These are phyloP conservation scores for Gasterosteus nipponicus DNA, from an alignment of 2,113 vertebrate species.

Conservation along the genomic window DNA sequence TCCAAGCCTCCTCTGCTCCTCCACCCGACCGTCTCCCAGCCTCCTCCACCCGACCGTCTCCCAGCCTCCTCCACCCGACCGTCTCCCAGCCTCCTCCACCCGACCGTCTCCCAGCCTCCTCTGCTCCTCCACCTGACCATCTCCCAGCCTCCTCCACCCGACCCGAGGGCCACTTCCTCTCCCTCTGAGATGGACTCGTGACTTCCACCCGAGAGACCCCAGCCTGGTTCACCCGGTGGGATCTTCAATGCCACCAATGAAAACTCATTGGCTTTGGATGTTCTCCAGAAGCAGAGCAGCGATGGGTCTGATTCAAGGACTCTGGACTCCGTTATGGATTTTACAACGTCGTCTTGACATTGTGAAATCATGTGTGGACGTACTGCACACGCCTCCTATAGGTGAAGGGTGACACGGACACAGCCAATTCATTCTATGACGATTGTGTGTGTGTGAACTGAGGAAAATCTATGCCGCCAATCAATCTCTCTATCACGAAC, in stretches of 20 bases:
- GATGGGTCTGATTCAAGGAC: not conserved
- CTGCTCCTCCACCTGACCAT: too few species aligned
- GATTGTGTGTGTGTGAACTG: constrained; percentile 16
- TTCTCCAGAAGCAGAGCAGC: not conserved
- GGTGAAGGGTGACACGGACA: constrained; percentile 33
- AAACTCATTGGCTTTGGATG: constrained; percentile 3
- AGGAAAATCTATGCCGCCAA: constrained; percentile 45
- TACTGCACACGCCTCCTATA: not conserved
- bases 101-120: too few species aligned
- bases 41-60: too few species aligned
- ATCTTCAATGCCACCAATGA: constrained; percentile 11
- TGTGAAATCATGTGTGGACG: too few species aligned
- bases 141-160: too few species aligned
- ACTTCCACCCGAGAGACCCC: not conserved
- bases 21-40: too few species aligned
- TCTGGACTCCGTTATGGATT: not conserved
- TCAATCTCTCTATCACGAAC: constrained; percentile 47
- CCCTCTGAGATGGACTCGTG: not conserved
- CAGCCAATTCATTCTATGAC: constrained; percentile 21
- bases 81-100: too few species aligned
- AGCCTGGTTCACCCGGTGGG: not conserved
- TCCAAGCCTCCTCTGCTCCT: too few species aligned
- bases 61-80: too few species aligned
- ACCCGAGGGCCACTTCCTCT: not conserved
- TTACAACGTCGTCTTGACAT: not conserved